Evolutionary conservation across 1,140 invertebrate genomes (phyloP), one percentile per base, ranked within the genome.

Genomic region (Cyclargus thomasi): DNA sequence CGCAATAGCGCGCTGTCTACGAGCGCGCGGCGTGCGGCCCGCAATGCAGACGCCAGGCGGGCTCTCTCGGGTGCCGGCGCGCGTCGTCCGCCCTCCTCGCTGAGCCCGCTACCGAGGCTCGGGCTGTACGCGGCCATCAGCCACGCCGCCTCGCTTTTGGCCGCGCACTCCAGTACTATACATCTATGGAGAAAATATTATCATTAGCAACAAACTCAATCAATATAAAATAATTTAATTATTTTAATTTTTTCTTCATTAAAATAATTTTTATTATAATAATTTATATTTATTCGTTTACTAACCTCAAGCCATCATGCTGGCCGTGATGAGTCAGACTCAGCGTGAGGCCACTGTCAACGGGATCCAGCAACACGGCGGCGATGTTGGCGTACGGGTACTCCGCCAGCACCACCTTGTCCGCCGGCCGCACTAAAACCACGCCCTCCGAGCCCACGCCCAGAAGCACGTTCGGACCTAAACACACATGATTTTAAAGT

Each of bases 361-460:
- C 97, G 0, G 97, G 96, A 82, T 98, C 97, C 66, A 99, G 90
- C 81, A 97, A 94, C 72, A 99, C 95, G n/a, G 96, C 96, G 75
- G 97, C 96, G 16, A 98, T 95, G 78, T 97, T 96, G 65, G 92
- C 93, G 79, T 97, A 98, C 39, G 95, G 94, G 83, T 97, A 97
- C 78, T 97, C 97, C 53, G 96, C 96, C 8, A 98, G 88, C 1
- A 98, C 95, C 70, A 96, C 96, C 86, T 98, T 98, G 79, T 97
- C 97, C 68, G 97, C 95, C 0, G 96, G 95, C 75, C 97, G 96
- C 36, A 98, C 96, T 57, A 98, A 89, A 78, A 97, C 94, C 20
- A 99, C 93, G 62, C 97, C 97, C 71, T 98, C 97, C 77, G 95
- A 94, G 78, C 97, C 97, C n/a, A 99, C 94, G 17, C 97, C 98